Base-by-base conservation (phyloP, 2,888 invertebrate genomes). In the Watsonalla binaria region DNA sequence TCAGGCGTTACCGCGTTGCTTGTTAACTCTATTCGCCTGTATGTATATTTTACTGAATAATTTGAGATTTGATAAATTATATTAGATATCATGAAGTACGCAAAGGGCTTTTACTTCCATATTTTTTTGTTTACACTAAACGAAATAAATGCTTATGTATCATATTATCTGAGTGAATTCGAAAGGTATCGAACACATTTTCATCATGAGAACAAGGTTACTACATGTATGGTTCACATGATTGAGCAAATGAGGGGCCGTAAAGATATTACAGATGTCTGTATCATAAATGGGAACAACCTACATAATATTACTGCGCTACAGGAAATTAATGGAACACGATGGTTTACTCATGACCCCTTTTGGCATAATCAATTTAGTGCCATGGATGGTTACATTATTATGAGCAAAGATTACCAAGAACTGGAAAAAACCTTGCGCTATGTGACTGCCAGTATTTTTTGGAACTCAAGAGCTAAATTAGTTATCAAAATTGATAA, bases 391-490 rank as follows among this genome's bases (percentile, higher is more conserved):
- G 56, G 69, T 35, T 76, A 76, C 51, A 55, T 80, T 5, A 63
- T 72, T 8, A 62, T 61, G 47, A 61, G 61, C 54, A 33, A 56
- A n/a, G 51, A 70, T 60, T 67, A 61, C 33, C 33, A 59, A 15
- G 70, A 73, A 45, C 61, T 78, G n/a, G 24, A 54, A 54, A 42
- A 46, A 2, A 70, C 64, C 0, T 53, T 80, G 11, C 47, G 56
- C 8, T 39, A 55, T 37, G 51, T 65, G 5, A 63, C 55, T 54
- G 52, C 58, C 6, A 74, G 75, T 47, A 42, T 11, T 11, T 69
- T 65, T 46, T 81, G 78, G 73, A 74, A 72, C 54, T 73, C 76
- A 14, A 50, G 45, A 45, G 70, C 68, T n/a, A 67, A 59, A 46
- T 78, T 78, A 47, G 63, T 81, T 39, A 68, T 80, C 24, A 52